A percentile compares a stretch with the other conserved stretches of the same genome.
Conservation (phyloP, 1,140 invertebrate species). For the Drosophila mojavensis region DNA sequence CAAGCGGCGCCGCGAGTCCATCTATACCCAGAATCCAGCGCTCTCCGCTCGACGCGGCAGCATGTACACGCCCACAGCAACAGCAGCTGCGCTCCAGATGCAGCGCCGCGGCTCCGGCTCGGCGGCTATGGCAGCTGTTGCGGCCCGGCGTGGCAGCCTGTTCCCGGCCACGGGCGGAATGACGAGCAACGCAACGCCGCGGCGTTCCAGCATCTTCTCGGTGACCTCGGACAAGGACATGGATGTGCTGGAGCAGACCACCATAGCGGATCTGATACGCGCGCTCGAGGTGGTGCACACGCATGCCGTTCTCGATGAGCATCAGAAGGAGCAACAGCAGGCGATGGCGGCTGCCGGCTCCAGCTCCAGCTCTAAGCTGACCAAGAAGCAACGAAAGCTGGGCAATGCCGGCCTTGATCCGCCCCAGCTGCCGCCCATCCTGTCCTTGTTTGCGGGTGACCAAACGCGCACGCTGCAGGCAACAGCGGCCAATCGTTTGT, state of each 20-base stretch:
- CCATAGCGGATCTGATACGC: constrained; percentile 89
- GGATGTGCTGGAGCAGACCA: constrained; percentile 90
- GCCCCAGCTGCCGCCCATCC: constrained; percentile 64
- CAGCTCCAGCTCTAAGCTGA: constrained; percentile 4
- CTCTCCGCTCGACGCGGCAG: constrained; percentile 64
- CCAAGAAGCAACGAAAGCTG: constrained; percentile 85
- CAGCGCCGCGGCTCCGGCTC: constrained; percentile 83
- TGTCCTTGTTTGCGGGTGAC: constrained; percentile 73
- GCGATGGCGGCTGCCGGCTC: not conserved
- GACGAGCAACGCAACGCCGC: constrained; percentile 41
- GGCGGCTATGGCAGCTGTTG: constrained; percentile 69
- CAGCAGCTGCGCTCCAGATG: constrained; percentile 59
- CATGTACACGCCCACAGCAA: constrained; percentile 62
- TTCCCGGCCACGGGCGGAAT: constrained; percentile 59
- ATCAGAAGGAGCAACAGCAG: constrained; percentile 49
- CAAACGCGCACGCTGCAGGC: constrained; percentile 59
- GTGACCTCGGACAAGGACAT: constrained; percentile 85
- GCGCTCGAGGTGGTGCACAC: constrained; percentile 88
- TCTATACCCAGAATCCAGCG: constrained; percentile 75
- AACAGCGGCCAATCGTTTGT: constrained; percentile 72
- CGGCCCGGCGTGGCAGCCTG: constrained; percentile 68
- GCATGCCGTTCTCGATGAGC: constrained; percentile 75
- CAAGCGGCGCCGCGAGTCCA: constrained; percentile 67
- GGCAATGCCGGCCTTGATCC: constrained; percentile 86
- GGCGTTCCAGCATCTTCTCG: constrained; percentile 86